Conservation (phyloP, 1,140 invertebrate species). For the Sarcophaga bullata region DNA sequence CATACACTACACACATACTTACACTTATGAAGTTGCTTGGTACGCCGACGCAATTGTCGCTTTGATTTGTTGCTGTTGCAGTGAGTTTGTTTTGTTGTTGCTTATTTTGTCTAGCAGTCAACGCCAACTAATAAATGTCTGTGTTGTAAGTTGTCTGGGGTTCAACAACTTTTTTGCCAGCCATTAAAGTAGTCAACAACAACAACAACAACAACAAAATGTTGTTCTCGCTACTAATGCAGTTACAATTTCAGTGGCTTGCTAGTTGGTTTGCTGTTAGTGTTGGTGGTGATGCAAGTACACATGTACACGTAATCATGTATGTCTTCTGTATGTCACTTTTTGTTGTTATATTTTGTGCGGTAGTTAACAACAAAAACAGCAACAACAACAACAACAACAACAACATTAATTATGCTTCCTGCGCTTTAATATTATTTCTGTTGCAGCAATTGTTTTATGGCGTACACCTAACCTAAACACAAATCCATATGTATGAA, state of each 20-base stretch:
- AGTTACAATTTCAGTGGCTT: neutral
- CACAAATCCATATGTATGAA: no score
- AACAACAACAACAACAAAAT: neutral
- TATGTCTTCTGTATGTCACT: neutral
- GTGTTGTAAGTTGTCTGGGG: constrained; percentile 10
- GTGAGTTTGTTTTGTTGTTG: no score
- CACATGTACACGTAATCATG: neutral
- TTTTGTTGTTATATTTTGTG: constrained; percentile 4
- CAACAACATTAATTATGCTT: constrained; percentile 36
- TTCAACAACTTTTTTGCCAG: constrained; percentile 29
- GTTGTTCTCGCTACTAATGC: neutral
- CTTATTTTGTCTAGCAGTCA: constrained; percentile 25
- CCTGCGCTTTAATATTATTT: neutral
- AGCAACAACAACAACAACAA: constrained; percentile 4
- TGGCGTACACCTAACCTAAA: no score
- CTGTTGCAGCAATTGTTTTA: neutral
- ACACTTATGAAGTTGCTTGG: neutral
- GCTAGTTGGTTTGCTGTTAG: neutral
- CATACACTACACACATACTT: neutral
- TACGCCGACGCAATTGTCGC: constrained; percentile 31
- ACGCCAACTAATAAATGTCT: constrained; percentile 38
- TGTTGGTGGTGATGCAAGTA: constrained; percentile 12
- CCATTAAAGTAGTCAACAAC: neutral
- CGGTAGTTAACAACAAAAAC: constrained; percentile 28
- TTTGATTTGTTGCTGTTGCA: constrained; percentile 13